phyloP scores from a whole-genome alignment of 2,797 vertebrate species.

The Parauchenoglanis ngamensis region DNA sequence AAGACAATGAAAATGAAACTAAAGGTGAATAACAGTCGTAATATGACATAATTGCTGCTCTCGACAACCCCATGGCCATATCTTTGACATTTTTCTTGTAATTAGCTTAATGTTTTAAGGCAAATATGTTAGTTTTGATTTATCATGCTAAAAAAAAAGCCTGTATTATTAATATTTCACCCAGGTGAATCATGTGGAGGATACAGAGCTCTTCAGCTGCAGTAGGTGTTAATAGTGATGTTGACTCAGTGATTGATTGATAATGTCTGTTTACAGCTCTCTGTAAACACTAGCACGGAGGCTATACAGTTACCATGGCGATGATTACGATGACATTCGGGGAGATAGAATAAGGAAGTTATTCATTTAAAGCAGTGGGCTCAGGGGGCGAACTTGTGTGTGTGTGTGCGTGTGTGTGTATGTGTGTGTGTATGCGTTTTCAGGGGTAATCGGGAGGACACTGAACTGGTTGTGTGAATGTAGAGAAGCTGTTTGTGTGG shows the following conservation, averaged over 20 bases:
- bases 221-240: slow-evolving; percentile 22
- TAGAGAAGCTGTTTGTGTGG: slow-evolving; percentile 60
- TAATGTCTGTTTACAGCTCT: slow-evolving; percentile 65
- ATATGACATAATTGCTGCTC: too few relatives aligned
- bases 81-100: neutral
- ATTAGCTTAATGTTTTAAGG: neutral
- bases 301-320: slow-evolving; percentile 61
- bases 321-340: slow-evolving; percentile 71
- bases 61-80: too few relatives aligned
- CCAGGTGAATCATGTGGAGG: neutral
- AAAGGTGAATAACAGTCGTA: neutral
- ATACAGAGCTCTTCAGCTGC: neutral
- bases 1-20: neutral
- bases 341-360: slow-evolving; percentile 75
- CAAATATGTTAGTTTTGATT: neutral
- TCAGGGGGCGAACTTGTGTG: slow-evolving; percentile 47
- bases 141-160: neutral
- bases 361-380: slow-evolving; percentile 70
- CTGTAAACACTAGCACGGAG: slow-evolving; percentile 65
- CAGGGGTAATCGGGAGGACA: slow-evolving; percentile 63
- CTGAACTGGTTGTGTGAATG: slow-evolving; percentile 65
- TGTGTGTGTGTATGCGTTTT: slow-evolving; percentile 49
- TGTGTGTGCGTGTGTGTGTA: slow-evolving; percentile 42
- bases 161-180: neutral
- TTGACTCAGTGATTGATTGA: slow-evolving; percentile 54